These are phyloP conservation scores for Orgyia antiqua DNA, from an alignment of 2,888 invertebrate genomes.

Conservation along the genomic window DNA sequence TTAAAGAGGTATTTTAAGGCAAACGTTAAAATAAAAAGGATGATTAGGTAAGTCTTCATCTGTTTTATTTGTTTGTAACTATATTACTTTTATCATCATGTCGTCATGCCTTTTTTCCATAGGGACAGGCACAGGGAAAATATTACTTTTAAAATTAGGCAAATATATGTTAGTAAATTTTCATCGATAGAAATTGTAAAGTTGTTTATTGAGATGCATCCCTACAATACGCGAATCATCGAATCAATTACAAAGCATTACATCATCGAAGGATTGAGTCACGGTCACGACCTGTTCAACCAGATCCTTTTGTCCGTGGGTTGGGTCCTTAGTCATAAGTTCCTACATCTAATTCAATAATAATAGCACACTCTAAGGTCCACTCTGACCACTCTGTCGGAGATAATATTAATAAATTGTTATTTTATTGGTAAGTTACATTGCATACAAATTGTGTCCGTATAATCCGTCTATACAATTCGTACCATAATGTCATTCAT, in stretches of 20 bases:
- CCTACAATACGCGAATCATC: conserved; percentile 59
- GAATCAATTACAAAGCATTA: conserved; percentile 62
- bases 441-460: conserved; percentile 3
- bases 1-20: too few relatives aligned
- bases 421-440: conserved; percentile 24
- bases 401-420: conserved; percentile 4
- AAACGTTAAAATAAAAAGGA: too few relatives aligned
- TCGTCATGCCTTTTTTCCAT: too few relatives aligned
- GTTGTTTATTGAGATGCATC: too few relatives aligned
- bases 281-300: conserved; percentile 56
- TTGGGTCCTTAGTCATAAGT: conserved; percentile 63
- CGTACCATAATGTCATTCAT: too few relatives aligned
- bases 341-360: conserved; percentile 45
- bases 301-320: conserved; percentile 61
- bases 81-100: too few relatives aligned
- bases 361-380: conserved; percentile 40
- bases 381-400: conserved; percentile 32
- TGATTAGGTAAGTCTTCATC: too few relatives aligned
- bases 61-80: too few relatives aligned
- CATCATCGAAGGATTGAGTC: conserved; percentile 73
- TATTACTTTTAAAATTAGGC: too few relatives aligned
- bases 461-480: neutral
- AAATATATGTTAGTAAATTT: too few relatives aligned
- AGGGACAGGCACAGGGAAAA: too few relatives aligned
- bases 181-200: too few relatives aligned